phyloP scores from a whole-genome alignment of 2,797 vertebrate species.

The Merluccius polli region DNA sequence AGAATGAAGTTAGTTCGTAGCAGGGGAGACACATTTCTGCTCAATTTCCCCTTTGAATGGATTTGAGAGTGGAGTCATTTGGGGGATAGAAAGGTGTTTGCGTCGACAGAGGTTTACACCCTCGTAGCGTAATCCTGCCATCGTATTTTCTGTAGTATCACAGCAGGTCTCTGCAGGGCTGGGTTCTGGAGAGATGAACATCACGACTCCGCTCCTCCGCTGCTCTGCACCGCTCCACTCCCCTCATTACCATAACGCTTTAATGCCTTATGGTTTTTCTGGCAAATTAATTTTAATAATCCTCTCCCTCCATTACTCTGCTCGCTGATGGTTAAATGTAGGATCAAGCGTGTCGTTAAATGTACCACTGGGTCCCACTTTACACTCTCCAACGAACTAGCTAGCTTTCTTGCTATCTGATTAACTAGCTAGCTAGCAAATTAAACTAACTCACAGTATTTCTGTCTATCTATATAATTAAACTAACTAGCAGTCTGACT shows the following conservation, averaged over 20 bases:
- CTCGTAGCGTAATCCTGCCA: constrained; percentile 11
- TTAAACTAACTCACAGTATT: too few relatives aligned
- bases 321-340: constrained; percentile 38
- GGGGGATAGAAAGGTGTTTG: constrained; percentile 42
- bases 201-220: constrained; percentile 31
- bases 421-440: too few relatives aligned
- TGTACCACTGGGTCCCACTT: constrained; percentile 17
- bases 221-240: constrained; percentile 38
- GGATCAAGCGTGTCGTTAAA: constrained; percentile 44
- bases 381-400: not conserved
- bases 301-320: constrained; percentile 26
- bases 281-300: constrained; percentile 43
- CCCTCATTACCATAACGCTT: constrained; percentile 52
- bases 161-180: constrained; percentile 26
- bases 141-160: constrained; percentile 7
- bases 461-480: too few relatives aligned
- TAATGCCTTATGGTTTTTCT: constrained; percentile 44
- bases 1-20: constrained; percentile 57
- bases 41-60: constrained; percentile 58
- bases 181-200: constrained; percentile 37
- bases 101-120: constrained; percentile 20
- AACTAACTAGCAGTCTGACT: too few relatives aligned
- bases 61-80: constrained; percentile 35
- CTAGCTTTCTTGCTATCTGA: too few relatives aligned
- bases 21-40: constrained; percentile 39